phyloP scores from a whole-genome alignment of 2,888 invertebrate species.

The Athripsodes cinereus region DNA sequence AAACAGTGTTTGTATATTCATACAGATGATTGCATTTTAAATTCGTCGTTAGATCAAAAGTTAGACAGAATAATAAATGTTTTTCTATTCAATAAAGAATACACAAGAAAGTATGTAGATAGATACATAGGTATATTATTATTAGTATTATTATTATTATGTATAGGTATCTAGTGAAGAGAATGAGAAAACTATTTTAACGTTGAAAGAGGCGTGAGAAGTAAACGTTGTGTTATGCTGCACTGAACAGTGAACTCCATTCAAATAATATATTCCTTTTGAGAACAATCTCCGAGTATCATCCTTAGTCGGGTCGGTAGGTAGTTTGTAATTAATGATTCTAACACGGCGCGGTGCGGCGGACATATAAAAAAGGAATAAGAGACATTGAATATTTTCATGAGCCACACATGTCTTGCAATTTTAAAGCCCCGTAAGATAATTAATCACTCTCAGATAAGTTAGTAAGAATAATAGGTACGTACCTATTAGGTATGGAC shows the following conservation, averaged over 20 bases:
- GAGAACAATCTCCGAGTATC: slow-evolving; percentile 15
- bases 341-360: slow-evolving; percentile 4
- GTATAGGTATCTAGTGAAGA: too few relatives aligned
- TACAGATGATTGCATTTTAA: neutral
- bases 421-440: slow-evolving; percentile 24
- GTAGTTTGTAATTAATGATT: slow-evolving; percentile 26
- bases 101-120: neutral
- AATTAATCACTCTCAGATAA: slow-evolving; percentile 27
- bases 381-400: slow-evolving; percentile 23
- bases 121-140: neutral
- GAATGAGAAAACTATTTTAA: too few relatives aligned
- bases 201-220: too few relatives aligned
- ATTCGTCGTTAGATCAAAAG: neutral
- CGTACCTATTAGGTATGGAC: neutral
- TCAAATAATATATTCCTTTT: slow-evolving; percentile 24
- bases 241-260: slow-evolving; percentile 15
- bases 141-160: too few relatives aligned
- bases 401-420: slow-evolving; percentile 26
- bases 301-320: slow-evolving; percentile 15
- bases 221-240: neutral
- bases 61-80: slow-evolving; percentile 23
- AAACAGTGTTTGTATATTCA: too few relatives aligned
- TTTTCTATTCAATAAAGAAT: slow-evolving; percentile 16
- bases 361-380: slow-evolving; percentile 8
- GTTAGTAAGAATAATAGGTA: slow-evolving; percentile 20